phyloP scores from a whole-genome alignment of 2,888 invertebrate species.

The Eristalinus aeneus region DNA sequence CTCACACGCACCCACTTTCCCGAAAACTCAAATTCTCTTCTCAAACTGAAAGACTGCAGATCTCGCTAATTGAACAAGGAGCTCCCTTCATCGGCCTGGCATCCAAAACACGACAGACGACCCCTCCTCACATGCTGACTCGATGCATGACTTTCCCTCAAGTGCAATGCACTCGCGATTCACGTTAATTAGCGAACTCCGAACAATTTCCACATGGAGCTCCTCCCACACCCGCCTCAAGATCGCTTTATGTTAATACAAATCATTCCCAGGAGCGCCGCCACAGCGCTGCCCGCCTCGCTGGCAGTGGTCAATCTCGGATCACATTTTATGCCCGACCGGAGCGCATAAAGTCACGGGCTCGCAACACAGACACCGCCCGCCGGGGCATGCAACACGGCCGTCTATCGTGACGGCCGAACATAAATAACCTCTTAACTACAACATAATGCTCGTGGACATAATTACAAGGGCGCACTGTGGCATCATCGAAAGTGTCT shows the following conservation, averaged over 20 bases:
- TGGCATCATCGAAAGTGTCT: conserved; percentile 49
- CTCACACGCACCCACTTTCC: no score
- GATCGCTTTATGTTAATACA: neutral
- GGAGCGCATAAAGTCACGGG: neutral
- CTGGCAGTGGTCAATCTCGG: neutral
- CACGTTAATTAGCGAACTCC: no score
- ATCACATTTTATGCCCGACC: neutral
- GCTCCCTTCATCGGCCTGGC: no score
- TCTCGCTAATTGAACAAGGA: no score
- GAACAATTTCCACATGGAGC: no score
- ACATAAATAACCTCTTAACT: conserved; percentile 26
- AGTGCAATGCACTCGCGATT: no score
- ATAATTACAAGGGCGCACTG: conserved; percentile 23
- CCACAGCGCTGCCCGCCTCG: no score
- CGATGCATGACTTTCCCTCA: no score
- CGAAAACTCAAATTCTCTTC: no score
- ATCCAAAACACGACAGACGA: no score
- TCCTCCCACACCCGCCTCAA: neutral
- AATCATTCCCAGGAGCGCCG: neutral
- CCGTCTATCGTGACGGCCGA: neutral
- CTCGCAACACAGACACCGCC: neutral
- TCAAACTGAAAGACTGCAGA: no score
- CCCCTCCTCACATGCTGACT: no score
- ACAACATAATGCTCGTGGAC: conserved; percentile 1
- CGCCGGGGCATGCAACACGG: neutral